Evolutionary conservation across 1,140 invertebrate genomes (phyloP).

Genomic region (Vanessa tameamea): DNA sequence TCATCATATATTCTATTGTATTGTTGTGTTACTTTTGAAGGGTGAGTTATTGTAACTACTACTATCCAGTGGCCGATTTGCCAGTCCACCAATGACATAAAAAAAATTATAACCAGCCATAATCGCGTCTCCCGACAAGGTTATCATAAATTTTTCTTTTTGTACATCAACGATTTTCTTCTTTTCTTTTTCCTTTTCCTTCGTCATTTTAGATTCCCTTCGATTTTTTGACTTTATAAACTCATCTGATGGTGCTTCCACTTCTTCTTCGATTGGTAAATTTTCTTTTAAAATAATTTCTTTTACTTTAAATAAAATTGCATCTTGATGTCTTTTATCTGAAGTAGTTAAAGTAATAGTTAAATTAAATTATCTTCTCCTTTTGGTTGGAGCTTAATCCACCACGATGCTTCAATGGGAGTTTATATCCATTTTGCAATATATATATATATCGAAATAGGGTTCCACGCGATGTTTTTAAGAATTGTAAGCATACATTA

Average conservation of each 20-base stretch:
- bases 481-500: no score
- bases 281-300: slow-evolving; percentile 22
- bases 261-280: background rate
- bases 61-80: no score
- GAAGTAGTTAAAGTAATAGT: slow-evolving; percentile 8
- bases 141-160: slow-evolving; percentile 36
- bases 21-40: no score
- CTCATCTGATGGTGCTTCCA: slow-evolving; percentile 16
- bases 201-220: slow-evolving; percentile 22
- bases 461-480: no score
- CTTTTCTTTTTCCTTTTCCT: slow-evolving; percentile 35
- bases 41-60: no score
- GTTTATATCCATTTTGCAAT: no score
- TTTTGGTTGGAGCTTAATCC: no score
- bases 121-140: slow-evolving; percentile 26
- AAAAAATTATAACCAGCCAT: slow-evolving; percentile 23
- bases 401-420: no score
- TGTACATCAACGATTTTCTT: slow-evolving; percentile 25
- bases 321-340: slow-evolving; percentile 36
- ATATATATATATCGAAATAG: no score
- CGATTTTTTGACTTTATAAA: slow-evolving; percentile 24
- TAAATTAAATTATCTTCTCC: no score
- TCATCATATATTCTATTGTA: no score
- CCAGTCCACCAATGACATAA: background rate
- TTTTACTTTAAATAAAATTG: slow-evolving; percentile 23